These are phyloP conservation scores for Hypanus sabinus DNA, from an alignment of 2,113 vertebrate species.

Conservation along the genomic window DNA sequence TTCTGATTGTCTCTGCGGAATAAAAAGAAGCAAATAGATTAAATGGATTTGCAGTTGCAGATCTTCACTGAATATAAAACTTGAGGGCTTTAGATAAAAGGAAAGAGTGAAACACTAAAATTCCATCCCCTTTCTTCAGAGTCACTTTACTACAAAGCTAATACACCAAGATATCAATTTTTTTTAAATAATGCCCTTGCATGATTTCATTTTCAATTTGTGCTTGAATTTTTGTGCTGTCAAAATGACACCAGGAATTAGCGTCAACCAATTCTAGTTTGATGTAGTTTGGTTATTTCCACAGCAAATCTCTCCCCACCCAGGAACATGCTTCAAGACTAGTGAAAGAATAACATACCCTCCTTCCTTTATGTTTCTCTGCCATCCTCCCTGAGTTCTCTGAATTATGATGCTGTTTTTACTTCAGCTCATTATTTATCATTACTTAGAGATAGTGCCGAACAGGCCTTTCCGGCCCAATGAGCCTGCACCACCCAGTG, in stretches of 20 bases:
- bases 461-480: too few species aligned
- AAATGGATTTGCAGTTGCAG: constrained; percentile 4
- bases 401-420: background rate
- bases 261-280: background rate
- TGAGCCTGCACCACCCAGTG: too few species aligned
- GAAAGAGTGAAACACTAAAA: background rate
- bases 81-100: constrained; percentile 10
- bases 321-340: background rate
- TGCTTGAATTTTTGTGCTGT: background rate
- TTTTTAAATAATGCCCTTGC: too few species aligned
- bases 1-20: background rate
- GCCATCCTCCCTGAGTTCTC: background rate
- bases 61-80: background rate
- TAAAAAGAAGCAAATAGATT: background rate
- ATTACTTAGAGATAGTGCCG: too few species aligned
- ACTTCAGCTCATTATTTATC: too few species aligned
- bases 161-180: background rate
- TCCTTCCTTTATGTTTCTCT: background rate
- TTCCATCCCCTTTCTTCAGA: background rate
- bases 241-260: background rate
- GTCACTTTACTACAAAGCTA: background rate
- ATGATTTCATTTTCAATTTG: background rate
- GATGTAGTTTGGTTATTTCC: background rate
- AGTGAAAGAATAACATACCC: background rate
- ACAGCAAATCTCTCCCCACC: background rate